Evolutionary conservation across 2,113 vertebrate genomes (phyloP), one percentile per base, ranked within the genome.

Genomic region (Nycticorax nycticorax): DNA sequence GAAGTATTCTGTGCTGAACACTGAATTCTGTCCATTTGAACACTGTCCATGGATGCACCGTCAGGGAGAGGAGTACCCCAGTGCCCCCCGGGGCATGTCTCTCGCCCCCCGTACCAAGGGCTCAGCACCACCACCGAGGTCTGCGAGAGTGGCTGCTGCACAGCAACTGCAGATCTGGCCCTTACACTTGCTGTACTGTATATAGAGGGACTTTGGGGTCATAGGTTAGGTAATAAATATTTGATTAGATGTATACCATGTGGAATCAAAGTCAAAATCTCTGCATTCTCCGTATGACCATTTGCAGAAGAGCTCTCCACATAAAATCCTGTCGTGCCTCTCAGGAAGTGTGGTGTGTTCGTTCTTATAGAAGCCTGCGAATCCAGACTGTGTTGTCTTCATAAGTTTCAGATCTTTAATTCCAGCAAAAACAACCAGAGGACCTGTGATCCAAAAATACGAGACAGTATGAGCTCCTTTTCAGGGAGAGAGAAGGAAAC

Each of bases 301-400:
- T 87, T 98, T 99, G 45, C 99, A 97, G 57, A 98, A 98, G 23
- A 99, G 97, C 32, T 99, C 98, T 55, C 99, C 99, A 39, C 99
- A 99, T 63, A 99, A 99, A 97, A 98, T 98, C 71, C 99, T 98
- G 97, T 99, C 99, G 7, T 97, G 98, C 93, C 97, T 97, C 6
- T 99, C 99, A 6, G 98, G 98, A 91, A 99, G 98, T 2, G 99
- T 99, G 20, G 99, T 99, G 89, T 99, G 98, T 72, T 98, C 98
- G 71, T 99, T 99, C 89, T 96, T 98, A 37, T 98, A 92, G 95
- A 99, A 99, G 21, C 99, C 99, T 95, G 98, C 98, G 75, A 99
- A 99, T 88, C 99, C 99, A 48, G 99, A 99, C 97, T 99, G 98
- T 3, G 99, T 99, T 28, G 99, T 99, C 97, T 99, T 99, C 96